Evolutionary conservation across 2,797 vertebrate species (phyloP).

Genomic region (Otolemur crassicaudatus): DNA sequence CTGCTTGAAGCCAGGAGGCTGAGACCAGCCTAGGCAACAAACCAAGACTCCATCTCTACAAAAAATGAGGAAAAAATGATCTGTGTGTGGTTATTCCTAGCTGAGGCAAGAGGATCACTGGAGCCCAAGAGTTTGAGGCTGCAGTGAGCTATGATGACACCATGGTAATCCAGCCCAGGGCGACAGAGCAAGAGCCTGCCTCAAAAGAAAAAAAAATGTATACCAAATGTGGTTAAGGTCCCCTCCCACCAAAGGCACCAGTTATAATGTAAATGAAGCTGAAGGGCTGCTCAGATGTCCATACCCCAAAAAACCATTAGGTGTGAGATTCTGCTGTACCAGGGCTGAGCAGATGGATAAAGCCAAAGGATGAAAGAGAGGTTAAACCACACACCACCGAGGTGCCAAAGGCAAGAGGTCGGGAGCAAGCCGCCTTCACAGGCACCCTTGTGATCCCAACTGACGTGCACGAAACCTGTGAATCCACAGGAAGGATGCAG

Average conservation of each 20-base stretch:
- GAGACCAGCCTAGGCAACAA: background rate
- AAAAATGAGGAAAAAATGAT: background rate
- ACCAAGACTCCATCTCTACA: background rate
- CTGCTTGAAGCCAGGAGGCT: background rate
- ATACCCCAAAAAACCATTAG: background rate
- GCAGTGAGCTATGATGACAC: background rate
- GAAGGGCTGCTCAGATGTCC: background rate
- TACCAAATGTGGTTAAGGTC: background rate
- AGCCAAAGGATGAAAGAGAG: background rate
- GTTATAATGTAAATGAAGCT: background rate
- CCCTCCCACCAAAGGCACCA: background rate
- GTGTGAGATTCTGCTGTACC: background rate
- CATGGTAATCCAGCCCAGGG: background rate
- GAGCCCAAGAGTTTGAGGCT: background rate
- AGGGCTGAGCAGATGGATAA: background rate
- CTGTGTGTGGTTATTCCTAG: background rate
- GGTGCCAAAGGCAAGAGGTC: fast-evolving
- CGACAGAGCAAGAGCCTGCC: background rate
- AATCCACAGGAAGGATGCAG: background rate
- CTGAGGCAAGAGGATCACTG: background rate
- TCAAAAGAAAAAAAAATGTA: background rate
- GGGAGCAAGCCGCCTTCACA: background rate
- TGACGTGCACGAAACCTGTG: background rate
- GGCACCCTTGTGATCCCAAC: background rate
- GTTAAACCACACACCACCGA: background rate